Percentiles rank a stretch among this genome's conserved stretches.
phyloP scores from a whole-genome alignment of 2,888 invertebrate species.

The Amitus sp. region DNA sequence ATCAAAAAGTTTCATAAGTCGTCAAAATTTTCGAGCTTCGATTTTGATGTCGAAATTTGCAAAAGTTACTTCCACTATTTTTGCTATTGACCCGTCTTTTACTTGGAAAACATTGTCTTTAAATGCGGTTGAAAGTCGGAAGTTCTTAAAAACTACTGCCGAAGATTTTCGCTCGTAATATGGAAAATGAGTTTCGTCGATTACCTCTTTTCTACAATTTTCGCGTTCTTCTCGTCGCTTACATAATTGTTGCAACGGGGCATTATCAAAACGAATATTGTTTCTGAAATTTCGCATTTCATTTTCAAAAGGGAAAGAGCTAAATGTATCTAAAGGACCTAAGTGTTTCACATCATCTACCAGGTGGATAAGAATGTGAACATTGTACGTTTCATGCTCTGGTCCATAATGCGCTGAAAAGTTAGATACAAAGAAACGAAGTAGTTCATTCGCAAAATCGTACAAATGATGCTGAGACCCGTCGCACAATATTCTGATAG shows the following conservation, averaged over 20 bases:
- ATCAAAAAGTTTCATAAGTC: too few relatives aligned
- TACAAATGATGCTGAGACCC: too few relatives aligned
- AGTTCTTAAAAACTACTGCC: too few relatives aligned
- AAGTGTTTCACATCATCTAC: conserved; percentile 21
- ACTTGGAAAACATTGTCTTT: too few relatives aligned
- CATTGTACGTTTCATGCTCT: conserved; percentile 20
- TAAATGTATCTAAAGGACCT: conserved; percentile 28
- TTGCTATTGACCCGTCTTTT: too few relatives aligned
- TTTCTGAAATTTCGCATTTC: conserved; percentile 20
- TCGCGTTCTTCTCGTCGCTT: background rate
- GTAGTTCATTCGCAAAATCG: background rate
- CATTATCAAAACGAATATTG: background rate
- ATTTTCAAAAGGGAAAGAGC: conserved; percentile 31
- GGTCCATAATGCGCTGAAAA: conserved; percentile 16
- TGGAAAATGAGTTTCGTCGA: background rate
- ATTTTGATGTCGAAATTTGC: too few relatives aligned
- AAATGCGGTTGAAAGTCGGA: too few relatives aligned
- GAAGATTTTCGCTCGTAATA: background rate
- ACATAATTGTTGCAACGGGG: background rate
- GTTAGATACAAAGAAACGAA: conserved; percentile 9
- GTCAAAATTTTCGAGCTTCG: too few relatives aligned
- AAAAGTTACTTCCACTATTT: too few relatives aligned
- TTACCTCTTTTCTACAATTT: background rate
- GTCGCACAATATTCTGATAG: background rate
- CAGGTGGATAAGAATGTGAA: conserved; percentile 26